Evolutionary conservation across 2,797 vertebrate species (phyloP), one percentile per base, ranked within the genome.

Genomic region (Thamnophis elegans): DNA sequence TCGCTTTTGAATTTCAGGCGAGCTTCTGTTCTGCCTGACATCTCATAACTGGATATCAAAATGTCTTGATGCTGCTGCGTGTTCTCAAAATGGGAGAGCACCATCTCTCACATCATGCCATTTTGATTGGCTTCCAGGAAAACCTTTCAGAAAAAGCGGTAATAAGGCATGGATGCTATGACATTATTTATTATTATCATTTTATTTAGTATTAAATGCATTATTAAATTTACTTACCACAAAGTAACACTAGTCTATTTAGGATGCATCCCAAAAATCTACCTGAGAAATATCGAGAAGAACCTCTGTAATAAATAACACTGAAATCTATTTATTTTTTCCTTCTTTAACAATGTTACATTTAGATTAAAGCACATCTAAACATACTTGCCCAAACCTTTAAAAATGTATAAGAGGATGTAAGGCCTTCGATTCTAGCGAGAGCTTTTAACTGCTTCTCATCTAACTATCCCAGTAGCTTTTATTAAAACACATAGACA

Each of bases 101-200:
- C 56, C 55, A 22, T 36, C 91, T 94, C 85, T 93, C 85, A 26
- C 47, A 20, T 47, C 0, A 0, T 82, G 25, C 78, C 60, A 89
- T 0, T 94, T 91, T 62, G 32, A 85, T 88, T 91, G 60, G n/a
- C 54, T 90, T 88, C 42, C 36, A 53, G 54, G 18, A 0, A 0
- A 2, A 85, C 86, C 36, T 16, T 93, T 93, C 65, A 86, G 86
- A 91, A 89, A 58, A 62, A 42, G 42, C 1, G 28, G 88, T 55
- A 18, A 47, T 0, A 0, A 1, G 78, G 60, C 0, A 0, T 42
- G 42, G 56, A 56, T 85, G 36, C 25, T 1, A 3, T 0, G 0
- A 3, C 56, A 51, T 0, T 91, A 2, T 92, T 93, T 65, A 87
- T 68, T 18, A 68, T 32, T 32, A 68, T 32, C 6, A 16, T 32